Percentiles rank a stretch among this genome's conserved stretches.
Evolutionary conservation across 2,888 invertebrate genomes (phyloP).

Genomic region (Melipona bicolor): DNA sequence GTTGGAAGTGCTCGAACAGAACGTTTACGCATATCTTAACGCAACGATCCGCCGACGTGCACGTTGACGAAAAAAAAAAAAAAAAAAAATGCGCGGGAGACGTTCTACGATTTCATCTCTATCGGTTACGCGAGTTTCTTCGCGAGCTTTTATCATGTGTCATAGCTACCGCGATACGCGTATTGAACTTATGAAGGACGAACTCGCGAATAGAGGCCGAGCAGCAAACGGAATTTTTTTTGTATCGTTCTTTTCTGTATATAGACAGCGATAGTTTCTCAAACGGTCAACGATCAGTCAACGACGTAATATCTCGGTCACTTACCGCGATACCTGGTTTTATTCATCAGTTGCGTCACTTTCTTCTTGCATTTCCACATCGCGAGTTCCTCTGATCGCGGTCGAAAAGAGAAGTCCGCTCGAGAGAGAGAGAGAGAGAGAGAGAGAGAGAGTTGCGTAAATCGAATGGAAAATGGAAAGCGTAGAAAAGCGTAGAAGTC

Average conservation of each 20-base stretch:
- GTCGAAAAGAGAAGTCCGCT: background rate
- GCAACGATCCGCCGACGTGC: slow-evolving; percentile 7
- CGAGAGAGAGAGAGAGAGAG: no score
- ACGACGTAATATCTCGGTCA: background rate
- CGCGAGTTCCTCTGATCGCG: background rate
- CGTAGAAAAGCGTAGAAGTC: background rate
- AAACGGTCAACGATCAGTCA: background rate
- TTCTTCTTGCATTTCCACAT: background rate
- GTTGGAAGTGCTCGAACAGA: slow-evolving; percentile 21
- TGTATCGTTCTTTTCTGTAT: no score
- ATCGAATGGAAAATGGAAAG: background rate
- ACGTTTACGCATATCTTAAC: slow-evolving; percentile 37
- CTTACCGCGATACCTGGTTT: background rate
- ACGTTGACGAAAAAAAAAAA: slow-evolving; percentile 22
- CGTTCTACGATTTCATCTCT: slow-evolving; percentile 24
- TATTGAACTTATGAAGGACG: background rate
- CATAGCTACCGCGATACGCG: background rate
- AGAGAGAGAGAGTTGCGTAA: no score
- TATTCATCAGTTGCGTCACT: slow-evolving; percentile 1
- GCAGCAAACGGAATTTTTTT: no score
- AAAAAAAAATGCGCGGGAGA: slow-evolving; percentile 10
- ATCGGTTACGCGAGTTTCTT: slow-evolving; percentile 30
- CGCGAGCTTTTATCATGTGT: slow-evolving; percentile 24
- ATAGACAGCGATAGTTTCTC: no score
- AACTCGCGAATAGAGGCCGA: background rate